Evolutionary conservation across 1,140 invertebrate genomes (phyloP), one percentile per base, ranked within the genome.

Genomic region (Drosophila rhopaloa): DNA sequence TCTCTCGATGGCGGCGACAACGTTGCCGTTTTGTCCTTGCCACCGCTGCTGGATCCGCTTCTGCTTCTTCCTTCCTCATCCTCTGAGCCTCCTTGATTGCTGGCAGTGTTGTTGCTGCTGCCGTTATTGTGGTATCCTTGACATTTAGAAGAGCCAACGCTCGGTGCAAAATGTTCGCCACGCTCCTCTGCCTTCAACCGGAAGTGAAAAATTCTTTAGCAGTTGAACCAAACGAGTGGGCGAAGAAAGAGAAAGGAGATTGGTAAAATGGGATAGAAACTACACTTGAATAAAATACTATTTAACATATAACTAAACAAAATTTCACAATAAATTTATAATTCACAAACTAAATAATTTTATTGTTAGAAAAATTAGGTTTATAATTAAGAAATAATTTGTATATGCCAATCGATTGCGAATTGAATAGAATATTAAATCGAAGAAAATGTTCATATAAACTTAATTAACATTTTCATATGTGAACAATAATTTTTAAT

Each of bases 101-200:
- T 54, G 32, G 11, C 19, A n/a, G 13, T 46, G 61, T 46, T 55
- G 44, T 58, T 74, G 47, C 46, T 62, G 44, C 59, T 63, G 57
- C 37, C 65, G 67, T 73, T 63, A 56, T 74, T 82, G 79, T 78
- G 78, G 80, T 82, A 82, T 83, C 80, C 80, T 83, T 83, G 81
- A 83, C 81, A 83, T 83, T 83, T 83, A 71, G 80, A 54, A 66
- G 81, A 63, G 56, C 51, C 54, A 71, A 71, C 48, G 40, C 35
- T 41, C 35, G 38, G 54, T 59, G 54, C 46, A 62, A 62, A 59
- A 59, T 62, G 38, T 44, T 46, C 37, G 76, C 44, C 37, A 53
- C 37, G 71, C 73, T 47, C 13, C 66, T 66, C 58, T 57, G 53
- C 37, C 57, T 35, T 47, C 62, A 61, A 66, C 80, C 80, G 80